Base-by-base conservation (phyloP, 2,888 invertebrate species). In the Oxytorus armatus region DNA sequence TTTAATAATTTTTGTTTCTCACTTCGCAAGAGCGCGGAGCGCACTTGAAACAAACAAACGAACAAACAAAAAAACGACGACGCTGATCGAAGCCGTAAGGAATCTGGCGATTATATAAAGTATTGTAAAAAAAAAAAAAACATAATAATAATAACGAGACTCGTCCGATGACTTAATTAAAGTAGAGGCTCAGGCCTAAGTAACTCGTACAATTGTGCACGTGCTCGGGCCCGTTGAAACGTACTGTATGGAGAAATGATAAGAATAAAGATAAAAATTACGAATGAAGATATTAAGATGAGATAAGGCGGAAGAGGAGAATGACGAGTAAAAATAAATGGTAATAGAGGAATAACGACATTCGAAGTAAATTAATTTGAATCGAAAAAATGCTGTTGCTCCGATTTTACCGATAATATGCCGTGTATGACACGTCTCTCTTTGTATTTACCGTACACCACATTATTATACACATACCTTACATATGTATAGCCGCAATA, bases 361-460 rank as follows among this genome's bases (percentile, higher is more conserved):
- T 39, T 59, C 8, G 47, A 42, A 23, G 18, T 25, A 42, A 14
- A 63, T 55, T 69, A 53, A 49, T 72, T 49, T 73, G 16, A 33
- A 72, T 65, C 21, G n/a, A n/a, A 33, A 47, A 39, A 85, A 87
- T 82, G 85, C 85, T 86, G 87, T 87, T 88, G 87, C 86, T 90
- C 86, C 85, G 86, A 88, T 88, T 87, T 89, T 51, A 59, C 39
- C 49, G 33, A 33, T 42, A 90, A 61, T 61, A 61, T 61, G 23
- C 42, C 86, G 85, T 88, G 87, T 86, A 87, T 84, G 55, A 74
- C 79, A 79, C 85, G 82, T 83, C 82, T 85, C 81, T 82, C 81
- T 83, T 83, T 84, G 82, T 82, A 84, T 77, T 81, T 84, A 85
- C 77, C 74, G 80, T 80, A 80, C 63, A 82, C 66, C 70, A 25